A percentile compares a stretch with the other conserved stretches of the same genome.
These are phyloP conservation scores for Nothocercus nigrocapillus DNA, from an alignment of 2,113 vertebrate genomes.

Conservation along the genomic window DNA sequence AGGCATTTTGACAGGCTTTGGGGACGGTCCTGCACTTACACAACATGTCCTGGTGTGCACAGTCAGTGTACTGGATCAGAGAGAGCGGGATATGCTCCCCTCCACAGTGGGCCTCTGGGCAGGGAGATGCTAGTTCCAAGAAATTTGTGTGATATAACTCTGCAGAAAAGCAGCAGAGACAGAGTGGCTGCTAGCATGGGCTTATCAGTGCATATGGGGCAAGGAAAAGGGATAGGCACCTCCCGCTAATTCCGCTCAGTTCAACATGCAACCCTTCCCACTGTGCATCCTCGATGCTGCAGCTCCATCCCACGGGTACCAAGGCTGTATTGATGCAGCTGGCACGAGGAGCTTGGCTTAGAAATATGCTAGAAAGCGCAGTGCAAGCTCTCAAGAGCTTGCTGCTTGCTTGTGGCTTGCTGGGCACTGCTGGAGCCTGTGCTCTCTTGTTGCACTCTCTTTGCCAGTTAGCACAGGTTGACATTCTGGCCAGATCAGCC, in stretches of 20 bases:
- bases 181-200: not conserved
- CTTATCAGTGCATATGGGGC: not conserved
- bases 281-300: accelerated
- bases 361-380: accelerated
- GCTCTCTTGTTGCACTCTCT: accelerated
- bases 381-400: accelerated
- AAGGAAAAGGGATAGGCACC: not conserved
- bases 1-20: not conserved
- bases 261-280: accelerated
- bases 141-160: accelerated
- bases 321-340: not conserved
- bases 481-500: not conserved
- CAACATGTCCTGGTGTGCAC: not conserved
- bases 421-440: not conserved
- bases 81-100: not conserved
- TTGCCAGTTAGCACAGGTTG: not conserved
- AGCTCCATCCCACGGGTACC: not conserved
- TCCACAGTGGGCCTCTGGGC: not conserved
- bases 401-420: accelerated
- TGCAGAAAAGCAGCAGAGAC: not conserved
- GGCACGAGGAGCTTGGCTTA: not conserved
- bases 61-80: not conserved
- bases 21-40: not conserved
- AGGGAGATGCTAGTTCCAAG: not conserved
- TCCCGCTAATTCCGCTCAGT: accelerated